phyloP scores from a whole-genome alignment of 2,888 invertebrate genomes.

The Hanleya hanleyi region DNA sequence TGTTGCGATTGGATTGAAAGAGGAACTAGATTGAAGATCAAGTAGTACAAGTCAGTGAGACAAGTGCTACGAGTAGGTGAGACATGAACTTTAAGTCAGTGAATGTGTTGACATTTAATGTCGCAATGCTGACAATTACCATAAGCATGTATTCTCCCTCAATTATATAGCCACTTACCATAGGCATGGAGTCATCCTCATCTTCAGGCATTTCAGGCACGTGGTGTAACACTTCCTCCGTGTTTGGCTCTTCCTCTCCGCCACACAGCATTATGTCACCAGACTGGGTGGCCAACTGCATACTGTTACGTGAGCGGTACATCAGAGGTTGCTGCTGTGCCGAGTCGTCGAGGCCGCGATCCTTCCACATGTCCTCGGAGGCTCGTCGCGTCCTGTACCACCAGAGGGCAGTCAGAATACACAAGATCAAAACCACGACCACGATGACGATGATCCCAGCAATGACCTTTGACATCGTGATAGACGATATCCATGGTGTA shows the following conservation, averaged over 20 bases:
- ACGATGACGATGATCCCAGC: neutral
- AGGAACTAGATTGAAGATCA: no score
- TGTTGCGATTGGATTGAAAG: no score
- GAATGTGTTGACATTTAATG: neutral
- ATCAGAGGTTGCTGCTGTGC: constrained; percentile 18
- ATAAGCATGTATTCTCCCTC: no score
- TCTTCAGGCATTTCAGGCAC: constrained; percentile 53
- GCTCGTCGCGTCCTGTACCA: constrained; percentile 50
- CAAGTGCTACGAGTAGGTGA: no score
- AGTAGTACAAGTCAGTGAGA: no score
- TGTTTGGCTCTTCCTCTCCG: constrained; percentile 41
- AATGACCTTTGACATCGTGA: neutral
- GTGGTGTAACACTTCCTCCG: constrained; percentile 45
- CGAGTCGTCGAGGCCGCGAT: neutral
- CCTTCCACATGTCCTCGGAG: neutral
- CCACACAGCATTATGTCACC: constrained; percentile 26
- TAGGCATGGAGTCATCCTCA: constrained; percentile 52
- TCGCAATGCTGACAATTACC: no score
- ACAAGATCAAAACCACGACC: constrained; percentile 35
- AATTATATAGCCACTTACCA: constrained; percentile 26
- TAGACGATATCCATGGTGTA: neutral
- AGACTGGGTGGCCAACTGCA: constrained; percentile 47
- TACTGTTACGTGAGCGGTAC: constrained; percentile 53
- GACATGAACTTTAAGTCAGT: no score
- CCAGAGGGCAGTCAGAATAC: constrained; percentile 46